Conservation (phyloP, 2,888 invertebrate species). For the Ectemnius lituratus region DNA sequence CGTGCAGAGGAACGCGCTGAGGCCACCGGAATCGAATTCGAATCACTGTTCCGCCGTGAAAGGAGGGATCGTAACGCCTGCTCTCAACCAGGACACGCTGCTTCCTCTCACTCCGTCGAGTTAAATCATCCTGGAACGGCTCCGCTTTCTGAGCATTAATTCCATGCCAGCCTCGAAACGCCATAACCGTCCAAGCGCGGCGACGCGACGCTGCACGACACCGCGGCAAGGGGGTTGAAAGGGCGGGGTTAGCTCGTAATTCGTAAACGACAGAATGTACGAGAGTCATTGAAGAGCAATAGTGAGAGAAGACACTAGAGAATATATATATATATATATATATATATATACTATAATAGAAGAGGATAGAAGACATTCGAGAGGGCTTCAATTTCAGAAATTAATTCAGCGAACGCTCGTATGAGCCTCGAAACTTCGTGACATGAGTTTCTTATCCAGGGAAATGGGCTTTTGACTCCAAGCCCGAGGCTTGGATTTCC, state of each 20-base stretch:
- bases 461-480: constrained; percentile 9
- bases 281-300: too few relatives aligned
- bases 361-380: constrained; percentile 15
- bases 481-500: neutral
- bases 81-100: neutral
- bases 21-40: constrained; percentile 41
- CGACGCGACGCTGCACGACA: too few relatives aligned
- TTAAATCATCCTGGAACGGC: constrained; percentile 50
- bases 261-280: too few relatives aligned
- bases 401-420: constrained; percentile 28
- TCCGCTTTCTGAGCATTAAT: constrained; percentile 48
- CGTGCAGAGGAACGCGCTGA: constrained; percentile 22
- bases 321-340: too few relatives aligned
- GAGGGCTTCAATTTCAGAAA: constrained; percentile 40
- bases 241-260: too few relatives aligned
- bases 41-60: constrained; percentile 36
- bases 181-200: constrained; percentile 18
- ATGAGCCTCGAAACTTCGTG: constrained; percentile 25
- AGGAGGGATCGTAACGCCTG: constrained; percentile 33
- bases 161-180: constrained; percentile 40
- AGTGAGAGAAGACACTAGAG: neutral
- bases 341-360: neutral
- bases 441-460: constrained; percentile 34
- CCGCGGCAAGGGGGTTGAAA: too few relatives aligned
- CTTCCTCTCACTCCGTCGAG: constrained; percentile 31